Conservation (phyloP, 2,888 invertebrate genomes). For the Hyles lineata region DNA sequence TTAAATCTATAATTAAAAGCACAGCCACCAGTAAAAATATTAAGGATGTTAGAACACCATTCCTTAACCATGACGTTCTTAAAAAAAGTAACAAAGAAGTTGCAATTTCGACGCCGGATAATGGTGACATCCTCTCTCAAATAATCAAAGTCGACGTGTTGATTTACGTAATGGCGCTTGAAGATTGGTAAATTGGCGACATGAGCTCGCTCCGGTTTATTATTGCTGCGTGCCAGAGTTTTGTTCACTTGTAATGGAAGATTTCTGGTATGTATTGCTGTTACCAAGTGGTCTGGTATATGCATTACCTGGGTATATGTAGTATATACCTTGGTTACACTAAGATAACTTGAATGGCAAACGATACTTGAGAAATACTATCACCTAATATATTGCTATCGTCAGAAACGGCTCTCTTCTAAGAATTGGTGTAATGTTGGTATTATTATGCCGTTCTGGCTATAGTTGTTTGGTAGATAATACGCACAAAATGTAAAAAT, state of each 20-base stretch:
- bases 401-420: no score
- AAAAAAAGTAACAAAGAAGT: not conserved
- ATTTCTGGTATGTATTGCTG: not conserved
- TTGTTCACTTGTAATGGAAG: not conserved
- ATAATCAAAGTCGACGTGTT: conserved; percentile 23
- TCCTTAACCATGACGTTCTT: not conserved
- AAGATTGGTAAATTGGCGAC: conserved; percentile 22
- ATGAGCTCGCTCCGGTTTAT: not conserved
- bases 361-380: no score
- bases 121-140: conserved; percentile 19
- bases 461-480: no score
- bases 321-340: no score
- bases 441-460: no score
- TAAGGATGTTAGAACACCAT: not conserved
- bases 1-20: no score
- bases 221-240: not conserved
- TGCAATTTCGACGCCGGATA: not conserved
- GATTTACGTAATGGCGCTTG: conserved; percentile 19
- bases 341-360: no score
- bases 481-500: no score
- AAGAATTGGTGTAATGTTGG: no score
- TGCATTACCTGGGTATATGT: no score
- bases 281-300: not conserved
- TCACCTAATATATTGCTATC: no score
- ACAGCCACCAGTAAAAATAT: no score